phyloP scores from a whole-genome alignment of 2,113 vertebrate species.

The Chrysochloris asiatica region DNA sequence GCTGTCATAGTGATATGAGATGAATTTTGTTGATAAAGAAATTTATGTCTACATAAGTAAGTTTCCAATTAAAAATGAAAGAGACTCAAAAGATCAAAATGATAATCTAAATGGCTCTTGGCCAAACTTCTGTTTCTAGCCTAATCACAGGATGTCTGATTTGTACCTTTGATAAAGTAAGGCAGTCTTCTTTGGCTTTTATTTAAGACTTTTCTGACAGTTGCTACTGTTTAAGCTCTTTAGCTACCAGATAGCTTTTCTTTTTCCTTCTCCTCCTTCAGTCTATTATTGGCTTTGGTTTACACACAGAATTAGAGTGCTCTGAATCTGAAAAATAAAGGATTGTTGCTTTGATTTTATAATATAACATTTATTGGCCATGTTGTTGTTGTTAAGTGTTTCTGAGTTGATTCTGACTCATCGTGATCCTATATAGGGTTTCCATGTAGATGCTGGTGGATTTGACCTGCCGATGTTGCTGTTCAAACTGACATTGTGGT shows the following conservation, averaged over 20 bases:
- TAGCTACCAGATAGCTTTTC: not conserved
- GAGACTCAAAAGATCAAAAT: not conserved
- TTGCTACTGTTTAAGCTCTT: not conserved
- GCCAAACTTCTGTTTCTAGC: too few relatives aligned
- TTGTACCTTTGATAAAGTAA: not conserved
- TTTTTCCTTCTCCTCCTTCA: not conserved
- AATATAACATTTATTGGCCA: not conserved
- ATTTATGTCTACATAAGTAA: not conserved
- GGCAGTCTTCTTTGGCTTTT: not conserved
- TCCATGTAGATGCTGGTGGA: too few relatives aligned
- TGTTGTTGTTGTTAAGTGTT: not conserved
- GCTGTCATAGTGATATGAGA: not conserved
- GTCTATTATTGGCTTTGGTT: not conserved
- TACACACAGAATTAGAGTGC: not conserved
- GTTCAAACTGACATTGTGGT: too few relatives aligned
- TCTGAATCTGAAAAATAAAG: not conserved
- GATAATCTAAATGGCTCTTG: not conserved
- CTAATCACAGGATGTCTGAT: not conserved
- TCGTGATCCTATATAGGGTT: too few relatives aligned
- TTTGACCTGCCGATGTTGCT: too few relatives aligned
- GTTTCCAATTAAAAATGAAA: not conserved
- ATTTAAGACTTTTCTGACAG: not conserved
- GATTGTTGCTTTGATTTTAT: constrained; percentile 4
- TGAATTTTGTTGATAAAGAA: not conserved
- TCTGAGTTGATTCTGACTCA: too few relatives aligned